Percentiles rank a stretch among this genome's conserved stretches.
phyloP scores from a whole-genome alignment of 1,140 invertebrate genomes.

The Drosophila ohnishii region DNA sequence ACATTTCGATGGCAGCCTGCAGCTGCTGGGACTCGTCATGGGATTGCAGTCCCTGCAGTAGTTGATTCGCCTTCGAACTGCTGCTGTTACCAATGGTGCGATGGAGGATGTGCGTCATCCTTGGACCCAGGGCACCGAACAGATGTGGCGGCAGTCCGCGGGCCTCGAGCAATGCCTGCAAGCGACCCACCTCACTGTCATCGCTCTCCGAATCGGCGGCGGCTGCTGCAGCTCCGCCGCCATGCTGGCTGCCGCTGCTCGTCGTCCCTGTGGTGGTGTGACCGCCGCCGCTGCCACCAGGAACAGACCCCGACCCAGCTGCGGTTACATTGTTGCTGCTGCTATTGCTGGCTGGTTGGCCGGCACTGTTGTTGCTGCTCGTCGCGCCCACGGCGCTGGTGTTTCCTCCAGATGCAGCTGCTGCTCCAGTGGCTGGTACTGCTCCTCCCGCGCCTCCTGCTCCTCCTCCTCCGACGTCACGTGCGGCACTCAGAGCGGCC shows the following conservation, averaged over 20 bases:
- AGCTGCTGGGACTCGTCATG: slow-evolving; percentile 98
- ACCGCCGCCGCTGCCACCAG: slow-evolving; percentile 25
- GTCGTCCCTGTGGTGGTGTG: slow-evolving; percentile 14
- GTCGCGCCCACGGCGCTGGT: slow-evolving; percentile 71
- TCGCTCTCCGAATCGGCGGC: slow-evolving; percentile 87
- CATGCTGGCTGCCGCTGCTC: slow-evolving; percentile 23
- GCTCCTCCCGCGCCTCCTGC: slow-evolving; percentile 21
- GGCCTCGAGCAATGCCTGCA: slow-evolving; percentile 96
- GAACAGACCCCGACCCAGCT: slow-evolving; percentile 31
- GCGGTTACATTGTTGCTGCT: slow-evolving; percentile 58
- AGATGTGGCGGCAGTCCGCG: slow-evolving; percentile 97
- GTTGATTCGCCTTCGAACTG: slow-evolving; percentile 95
- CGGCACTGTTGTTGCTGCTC: slow-evolving; percentile 53
- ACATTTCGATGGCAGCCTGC: slow-evolving; percentile 99
- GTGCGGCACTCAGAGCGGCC: slow-evolving; percentile 64
- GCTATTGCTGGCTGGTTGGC: slow-evolving; percentile 49
- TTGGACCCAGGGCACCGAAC: slow-evolving; percentile 96
- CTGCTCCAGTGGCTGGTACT: slow-evolving; percentile 21
- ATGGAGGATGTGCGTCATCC: slow-evolving; percentile 98
- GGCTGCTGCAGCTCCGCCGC: slow-evolving; percentile 54
- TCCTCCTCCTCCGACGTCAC: slow-evolving; percentile 49
- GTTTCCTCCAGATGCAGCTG: slow-evolving; percentile 28
- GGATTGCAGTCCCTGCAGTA: slow-evolving; percentile 96
- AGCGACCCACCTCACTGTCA: slow-evolving; percentile 93
- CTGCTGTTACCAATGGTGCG: slow-evolving; percentile 94